Evolutionary conservation across 2,888 invertebrate species (phyloP).

Genomic region (Callyntrura guangdongensis): DNA sequence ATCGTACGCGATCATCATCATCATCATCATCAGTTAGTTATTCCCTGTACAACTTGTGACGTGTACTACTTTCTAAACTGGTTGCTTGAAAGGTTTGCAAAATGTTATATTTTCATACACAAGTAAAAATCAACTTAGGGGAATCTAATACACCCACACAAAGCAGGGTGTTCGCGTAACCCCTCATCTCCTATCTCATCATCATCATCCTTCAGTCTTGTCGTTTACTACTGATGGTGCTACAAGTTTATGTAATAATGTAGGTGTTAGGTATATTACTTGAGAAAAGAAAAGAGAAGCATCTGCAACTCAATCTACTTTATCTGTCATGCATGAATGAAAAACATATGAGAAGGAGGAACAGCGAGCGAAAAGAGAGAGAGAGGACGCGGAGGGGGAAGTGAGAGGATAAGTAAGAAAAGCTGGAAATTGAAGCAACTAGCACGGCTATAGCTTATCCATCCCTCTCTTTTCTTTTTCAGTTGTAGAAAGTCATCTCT

Average conservation of each 20-base stretch:
- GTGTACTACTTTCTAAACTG: not conserved
- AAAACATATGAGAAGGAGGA: constrained; percentile 17
- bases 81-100: not conserved
- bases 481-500: constrained; percentile 31
- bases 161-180: not conserved
- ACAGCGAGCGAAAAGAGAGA: not conserved
- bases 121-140: not conserved
- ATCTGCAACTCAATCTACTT: constrained; percentile 66
- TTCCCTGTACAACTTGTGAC: not conserved
- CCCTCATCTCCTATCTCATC: not conserved
- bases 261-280: not conserved
- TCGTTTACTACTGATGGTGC: too few relatives aligned
- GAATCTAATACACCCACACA: not conserved
- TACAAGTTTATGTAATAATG: too few relatives aligned
- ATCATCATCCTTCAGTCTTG: not conserved
- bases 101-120: not conserved
- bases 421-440: constrained; percentile 44
- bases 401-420: constrained; percentile 16
- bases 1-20: too few relatives aligned
- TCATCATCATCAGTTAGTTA: too few relatives aligned
- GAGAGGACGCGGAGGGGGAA: not conserved
- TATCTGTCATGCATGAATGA: constrained; percentile 67
- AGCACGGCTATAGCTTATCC: not conserved
- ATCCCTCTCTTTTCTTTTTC: not conserved
- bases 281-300: constrained; percentile 1